A percentile compares a stretch with the other conserved stretches of the same genome.
Evolutionary conservation across 37 sponge, comb jelly and placozoan genomes (phyloP).

Genomic region (Ephydatia muelleri): DNA sequence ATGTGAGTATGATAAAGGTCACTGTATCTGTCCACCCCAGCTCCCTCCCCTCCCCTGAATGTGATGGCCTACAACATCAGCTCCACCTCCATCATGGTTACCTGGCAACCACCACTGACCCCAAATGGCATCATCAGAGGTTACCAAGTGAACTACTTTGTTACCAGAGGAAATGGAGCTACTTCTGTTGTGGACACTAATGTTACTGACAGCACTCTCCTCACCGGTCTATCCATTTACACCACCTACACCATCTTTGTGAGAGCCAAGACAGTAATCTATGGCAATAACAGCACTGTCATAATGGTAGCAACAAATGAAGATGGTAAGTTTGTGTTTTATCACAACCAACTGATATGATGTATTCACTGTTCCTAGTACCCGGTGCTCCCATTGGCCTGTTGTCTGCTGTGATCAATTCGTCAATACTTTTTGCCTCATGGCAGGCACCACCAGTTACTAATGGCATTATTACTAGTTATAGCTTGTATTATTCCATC

Average conservation of each 20-base stretch:
- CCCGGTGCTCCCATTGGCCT: background rate
- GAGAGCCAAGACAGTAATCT: constrained; percentile 22
- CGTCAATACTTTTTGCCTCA: background rate
- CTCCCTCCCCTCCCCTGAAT: constrained; percentile 37
- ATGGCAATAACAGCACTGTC: background rate
- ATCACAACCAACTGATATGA: background rate
- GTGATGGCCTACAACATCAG: background rate
- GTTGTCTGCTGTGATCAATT: background rate
- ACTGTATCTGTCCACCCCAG: no score
- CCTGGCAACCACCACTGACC: constrained; percentile 42
- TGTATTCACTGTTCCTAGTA: background rate
- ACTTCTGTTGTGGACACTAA: background rate
- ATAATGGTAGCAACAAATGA: background rate
- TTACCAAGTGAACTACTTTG: constrained; percentile 34
- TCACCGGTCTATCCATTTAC: constrained; percentile 15
- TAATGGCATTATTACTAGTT: constrained; percentile 47
- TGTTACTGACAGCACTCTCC: background rate
- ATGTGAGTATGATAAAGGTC: background rate
- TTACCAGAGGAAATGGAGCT: background rate
- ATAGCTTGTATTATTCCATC: constrained; percentile 32
- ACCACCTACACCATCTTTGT: constrained; percentile 15
- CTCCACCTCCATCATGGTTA: constrained; percentile 12
- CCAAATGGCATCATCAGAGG: constrained; percentile 51
- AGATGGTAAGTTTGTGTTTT: constrained; percentile 23
- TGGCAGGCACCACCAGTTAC: constrained; percentile 22